Conservation (phyloP, 2,797 vertebrate species). For the Mus spretus region DNA sequence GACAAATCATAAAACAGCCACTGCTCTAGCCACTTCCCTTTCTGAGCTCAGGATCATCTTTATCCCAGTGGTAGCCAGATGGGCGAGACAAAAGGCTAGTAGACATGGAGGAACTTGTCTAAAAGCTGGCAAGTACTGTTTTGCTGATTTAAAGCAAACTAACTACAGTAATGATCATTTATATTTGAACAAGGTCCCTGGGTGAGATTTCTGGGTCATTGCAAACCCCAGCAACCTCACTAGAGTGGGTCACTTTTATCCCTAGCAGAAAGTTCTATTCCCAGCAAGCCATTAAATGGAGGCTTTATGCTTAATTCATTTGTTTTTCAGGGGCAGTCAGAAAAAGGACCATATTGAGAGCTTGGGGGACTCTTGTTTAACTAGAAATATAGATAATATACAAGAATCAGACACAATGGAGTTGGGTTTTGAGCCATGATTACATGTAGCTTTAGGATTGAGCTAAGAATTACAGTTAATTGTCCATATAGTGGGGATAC, state of each 20-base stretch:
- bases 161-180: not conserved
- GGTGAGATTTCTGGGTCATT: not conserved
- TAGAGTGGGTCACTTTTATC: not conserved
- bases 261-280: not conserved
- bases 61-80: not conserved
- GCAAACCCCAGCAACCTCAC: not conserved
- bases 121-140: slow-evolving; percentile 10
- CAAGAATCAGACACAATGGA: too few species aligned
- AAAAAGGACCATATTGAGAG: not conserved
- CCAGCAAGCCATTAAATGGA: not conserved
- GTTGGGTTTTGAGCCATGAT: not conserved
- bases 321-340: slow-evolving; percentile 13
- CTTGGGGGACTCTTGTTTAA: not conserved
- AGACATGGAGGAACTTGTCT: not conserved
- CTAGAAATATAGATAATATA: not conserved
- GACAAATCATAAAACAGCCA: slow-evolving; percentile 56
- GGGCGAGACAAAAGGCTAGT: slow-evolving; percentile 55
- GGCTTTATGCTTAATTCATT: not conserved
- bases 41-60: not conserved
- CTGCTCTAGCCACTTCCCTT: not conserved
- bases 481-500: not conserved
- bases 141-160: slow-evolving; percentile 52
- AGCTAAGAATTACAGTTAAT: too few species aligned
- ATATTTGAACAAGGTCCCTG: not conserved
- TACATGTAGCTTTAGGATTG: not conserved